phyloP scores from a whole-genome alignment of 2,113 vertebrate genomes.

The Percina caprodes region DNA sequence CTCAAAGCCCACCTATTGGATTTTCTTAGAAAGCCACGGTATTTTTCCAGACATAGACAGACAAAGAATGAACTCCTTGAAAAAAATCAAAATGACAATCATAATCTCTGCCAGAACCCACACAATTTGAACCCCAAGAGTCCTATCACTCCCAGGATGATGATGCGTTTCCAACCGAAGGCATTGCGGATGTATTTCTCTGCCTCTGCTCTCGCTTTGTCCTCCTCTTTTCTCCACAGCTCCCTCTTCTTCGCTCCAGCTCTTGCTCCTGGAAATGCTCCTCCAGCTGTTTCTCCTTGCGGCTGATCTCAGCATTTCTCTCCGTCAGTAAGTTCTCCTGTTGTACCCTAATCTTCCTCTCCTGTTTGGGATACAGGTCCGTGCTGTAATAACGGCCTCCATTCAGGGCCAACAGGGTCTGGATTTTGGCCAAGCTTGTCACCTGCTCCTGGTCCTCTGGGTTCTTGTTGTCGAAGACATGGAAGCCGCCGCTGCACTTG shows the following conservation, averaged over 20 bases:
- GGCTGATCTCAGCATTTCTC: conserved; percentile 20
- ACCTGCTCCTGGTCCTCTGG: conserved; percentile 49
- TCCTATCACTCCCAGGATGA: accelerated
- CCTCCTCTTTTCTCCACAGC: conserved; percentile 69
- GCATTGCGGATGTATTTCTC: neutral
- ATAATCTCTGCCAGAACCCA: accelerated
- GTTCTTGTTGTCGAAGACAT: conserved; percentile 74
- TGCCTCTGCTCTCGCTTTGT: conserved; percentile 45
- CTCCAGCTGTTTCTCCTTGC: conserved; percentile 33
- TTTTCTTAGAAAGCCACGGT: neutral
- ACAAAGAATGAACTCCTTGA: accelerated
- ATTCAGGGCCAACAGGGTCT: conserved; percentile 74
- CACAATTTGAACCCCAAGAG: accelerated
- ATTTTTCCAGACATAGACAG: neutral
- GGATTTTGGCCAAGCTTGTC: conserved; percentile 58
- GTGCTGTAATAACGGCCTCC: conserved; percentile 50
- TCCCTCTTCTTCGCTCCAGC: conserved; percentile 18
- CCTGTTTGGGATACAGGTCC: conserved; percentile 47
- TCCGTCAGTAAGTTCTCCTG: conserved; percentile 56
- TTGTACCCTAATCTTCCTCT: conserved; percentile 56
- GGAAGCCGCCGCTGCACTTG: conserved; percentile 71
- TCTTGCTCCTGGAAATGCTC: conserved; percentile 28
- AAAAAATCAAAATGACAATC: neutral
- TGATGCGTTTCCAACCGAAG: accelerated
- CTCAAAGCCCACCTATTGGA: neutral